These are phyloP conservation scores for Achatina immaculata DNA, from an alignment of 1,140 invertebrate genomes.

Conservation along the genomic window DNA sequence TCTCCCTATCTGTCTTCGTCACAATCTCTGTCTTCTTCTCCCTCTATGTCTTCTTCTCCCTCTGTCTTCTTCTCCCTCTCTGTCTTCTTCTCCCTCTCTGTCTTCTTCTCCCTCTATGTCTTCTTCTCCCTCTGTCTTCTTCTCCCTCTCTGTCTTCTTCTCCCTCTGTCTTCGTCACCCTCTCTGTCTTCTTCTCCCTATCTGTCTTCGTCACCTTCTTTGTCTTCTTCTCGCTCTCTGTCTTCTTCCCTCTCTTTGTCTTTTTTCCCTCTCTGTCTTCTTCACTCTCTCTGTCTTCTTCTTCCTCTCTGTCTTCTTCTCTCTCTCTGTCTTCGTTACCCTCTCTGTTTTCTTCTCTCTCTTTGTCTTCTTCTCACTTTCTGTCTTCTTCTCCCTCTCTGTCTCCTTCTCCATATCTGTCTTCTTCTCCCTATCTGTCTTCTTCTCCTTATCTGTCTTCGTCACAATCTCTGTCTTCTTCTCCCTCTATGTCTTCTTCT, in stretches of 20 bases:
- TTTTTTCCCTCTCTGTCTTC: not conserved
- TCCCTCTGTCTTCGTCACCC: not conserved
- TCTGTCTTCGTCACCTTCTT: not conserved
- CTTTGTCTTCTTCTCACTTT: not conserved
- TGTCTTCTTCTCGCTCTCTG: not conserved
- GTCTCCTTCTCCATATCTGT: not conserved
- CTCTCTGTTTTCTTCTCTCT: not conserved
- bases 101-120: not conserved
- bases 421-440: not conserved
- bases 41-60: not conserved
- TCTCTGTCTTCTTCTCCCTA: not conserved
- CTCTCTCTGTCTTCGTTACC: not conserved
- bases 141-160: not conserved
- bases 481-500: no score
- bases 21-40: no score
- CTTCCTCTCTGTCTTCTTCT: not conserved
- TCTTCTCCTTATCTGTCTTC: no score
- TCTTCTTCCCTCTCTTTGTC: not conserved
- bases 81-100: not conserved
- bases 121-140: not conserved
- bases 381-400: not conserved
- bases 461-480: no score
- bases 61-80: not conserved
- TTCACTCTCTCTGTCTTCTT: slow-evolving; percentile 3
- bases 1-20: not conserved